Evolutionary conservation across 2,113 vertebrate species (phyloP).

Genomic region (Oplegnathus fasciatus): DNA sequence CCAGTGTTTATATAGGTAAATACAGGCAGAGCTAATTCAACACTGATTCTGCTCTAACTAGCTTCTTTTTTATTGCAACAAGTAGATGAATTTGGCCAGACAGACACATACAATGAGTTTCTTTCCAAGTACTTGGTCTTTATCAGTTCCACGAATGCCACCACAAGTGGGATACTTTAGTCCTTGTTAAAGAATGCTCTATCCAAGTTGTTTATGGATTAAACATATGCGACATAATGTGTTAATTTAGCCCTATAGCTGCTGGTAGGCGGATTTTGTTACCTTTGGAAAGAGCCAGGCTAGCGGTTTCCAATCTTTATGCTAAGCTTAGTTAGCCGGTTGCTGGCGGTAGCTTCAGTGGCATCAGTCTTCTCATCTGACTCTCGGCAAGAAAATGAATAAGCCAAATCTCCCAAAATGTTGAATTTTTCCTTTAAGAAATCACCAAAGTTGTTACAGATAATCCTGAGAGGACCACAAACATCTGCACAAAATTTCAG

Average conservation of each 20-base stretch:
- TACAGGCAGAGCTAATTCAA: constrained; percentile 11
- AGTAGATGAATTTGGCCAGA: neutral
- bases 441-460: neutral
- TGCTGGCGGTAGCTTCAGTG: neutral
- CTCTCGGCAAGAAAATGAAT: neutral
- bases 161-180: too few relatives aligned
- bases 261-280: neutral
- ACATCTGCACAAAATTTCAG: neutral
- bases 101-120: neutral
- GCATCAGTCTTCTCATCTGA: neutral
- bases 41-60: neutral
- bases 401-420: neutral
- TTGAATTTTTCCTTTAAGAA: neutral
- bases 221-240: neutral
- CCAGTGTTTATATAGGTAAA: constrained; percentile 1
- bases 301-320: neutral
- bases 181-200: too few relatives aligned
- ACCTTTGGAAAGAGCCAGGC: neutral
- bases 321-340: neutral
- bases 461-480: neutral
- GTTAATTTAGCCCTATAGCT: neutral
- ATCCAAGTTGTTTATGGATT: neutral
- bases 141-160: too few relatives aligned
- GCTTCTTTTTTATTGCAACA: neutral
- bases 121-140: too few relatives aligned